Evolutionary conservation across 1,140 invertebrate species (phyloP).

Genomic region (Polypedilum vanderplanki): DNA sequence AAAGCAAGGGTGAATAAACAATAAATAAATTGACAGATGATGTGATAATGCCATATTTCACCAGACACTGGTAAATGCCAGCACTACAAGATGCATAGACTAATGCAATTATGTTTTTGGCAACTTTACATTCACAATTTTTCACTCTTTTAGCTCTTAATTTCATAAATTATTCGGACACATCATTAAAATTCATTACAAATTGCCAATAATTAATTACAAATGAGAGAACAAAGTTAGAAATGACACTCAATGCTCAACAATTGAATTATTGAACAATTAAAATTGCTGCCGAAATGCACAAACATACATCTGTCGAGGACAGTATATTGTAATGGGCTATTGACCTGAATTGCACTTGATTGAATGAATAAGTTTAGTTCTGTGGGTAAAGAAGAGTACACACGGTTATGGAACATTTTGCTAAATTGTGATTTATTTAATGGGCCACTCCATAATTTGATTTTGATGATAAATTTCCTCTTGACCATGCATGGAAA

Average conservation of each 20-base stretch:
- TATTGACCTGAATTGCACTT: slow-evolving; percentile 3
- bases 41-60: too few species aligned
- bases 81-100: too few species aligned
- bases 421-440: slow-evolving; percentile 29
- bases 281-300: not conserved
- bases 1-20: too few species aligned
- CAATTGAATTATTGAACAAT: slow-evolving; percentile 10
- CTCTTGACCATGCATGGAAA: not conserved
- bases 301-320: not conserved
- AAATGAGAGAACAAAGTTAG: not conserved
- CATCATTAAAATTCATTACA: not conserved
- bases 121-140: not conserved
- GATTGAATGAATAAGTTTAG: not conserved
- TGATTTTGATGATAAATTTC: slow-evolving; percentile 23
- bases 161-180: not conserved
- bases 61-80: too few species aligned
- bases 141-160: not conserved
- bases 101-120: not conserved
- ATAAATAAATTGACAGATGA: too few species aligned
- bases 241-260: not conserved
- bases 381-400: not conserved
- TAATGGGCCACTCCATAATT: slow-evolving; percentile 11
- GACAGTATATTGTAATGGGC: not conserved
- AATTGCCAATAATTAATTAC: not conserved
- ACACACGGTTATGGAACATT: too few species aligned